Conservation (phyloP, 92 coral and sea anemone genomes). For the Nematostella vectensis region DNA sequence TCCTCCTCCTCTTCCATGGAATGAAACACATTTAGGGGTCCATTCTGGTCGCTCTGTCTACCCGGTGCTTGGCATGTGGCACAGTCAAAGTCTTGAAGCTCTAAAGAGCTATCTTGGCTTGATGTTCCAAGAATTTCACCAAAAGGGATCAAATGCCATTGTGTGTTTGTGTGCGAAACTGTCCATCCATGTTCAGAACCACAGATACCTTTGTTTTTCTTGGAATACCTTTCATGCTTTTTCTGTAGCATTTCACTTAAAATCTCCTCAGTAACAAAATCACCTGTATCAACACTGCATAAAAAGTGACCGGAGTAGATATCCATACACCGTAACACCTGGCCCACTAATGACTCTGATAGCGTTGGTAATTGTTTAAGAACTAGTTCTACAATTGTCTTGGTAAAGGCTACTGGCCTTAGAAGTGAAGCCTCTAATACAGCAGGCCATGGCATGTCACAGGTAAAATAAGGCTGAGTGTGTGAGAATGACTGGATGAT, state of each 20-base stretch:
- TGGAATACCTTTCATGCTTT: too few relatives aligned
- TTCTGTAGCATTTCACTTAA: too few relatives aligned
- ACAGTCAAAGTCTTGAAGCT: too few relatives aligned
- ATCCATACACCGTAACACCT: conserved; percentile 21
- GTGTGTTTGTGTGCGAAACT: conserved; percentile 19
- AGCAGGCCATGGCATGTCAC: conserved; percentile 40
- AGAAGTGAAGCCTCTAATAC: conserved; percentile 47
- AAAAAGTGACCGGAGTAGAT: neutral
- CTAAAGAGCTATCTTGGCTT: too few relatives aligned
- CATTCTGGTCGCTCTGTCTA: too few relatives aligned
- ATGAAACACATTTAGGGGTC: too few relatives aligned
- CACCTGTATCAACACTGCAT: too few relatives aligned
- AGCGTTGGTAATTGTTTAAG: conserved; percentile 32
- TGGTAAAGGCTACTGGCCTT: conserved; percentile 23
- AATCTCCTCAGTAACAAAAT: too few relatives aligned
- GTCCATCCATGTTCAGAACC: too few relatives aligned
- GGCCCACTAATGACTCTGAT: conserved; percentile 25
- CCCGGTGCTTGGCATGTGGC: too few relatives aligned
- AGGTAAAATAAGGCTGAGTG: conserved; percentile 1
- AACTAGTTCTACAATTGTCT: conserved; percentile 27
- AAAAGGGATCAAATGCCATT: conserved; percentile 62
- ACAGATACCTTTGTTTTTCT: too few relatives aligned
- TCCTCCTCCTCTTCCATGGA: too few relatives aligned
- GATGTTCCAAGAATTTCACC: conserved; percentile 64
- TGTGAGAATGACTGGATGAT: conserved; percentile 9